phyloP scores from a whole-genome alignment of 2,888 invertebrate genomes.

The Drosophila austrosaltans region DNA sequence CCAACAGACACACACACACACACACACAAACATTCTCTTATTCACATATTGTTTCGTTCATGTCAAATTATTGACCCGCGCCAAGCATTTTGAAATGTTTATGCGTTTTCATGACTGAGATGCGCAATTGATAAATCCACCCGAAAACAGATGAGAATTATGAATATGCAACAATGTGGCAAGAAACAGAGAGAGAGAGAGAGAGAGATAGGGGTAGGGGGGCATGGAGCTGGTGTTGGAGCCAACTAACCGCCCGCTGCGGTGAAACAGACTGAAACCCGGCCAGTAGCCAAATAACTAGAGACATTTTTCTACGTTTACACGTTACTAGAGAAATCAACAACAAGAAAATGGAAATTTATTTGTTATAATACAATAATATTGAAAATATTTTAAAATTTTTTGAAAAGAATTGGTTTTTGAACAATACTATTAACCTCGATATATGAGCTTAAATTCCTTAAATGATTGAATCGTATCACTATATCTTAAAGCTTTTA shows the following conservation, averaged over 20 bases:
- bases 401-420: too few species aligned
- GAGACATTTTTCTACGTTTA: conserved; percentile 49
- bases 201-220: neutral
- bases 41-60: conserved; percentile 77
- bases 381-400: too few species aligned
- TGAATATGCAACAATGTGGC: conserved; percentile 68
- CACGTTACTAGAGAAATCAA: conserved; percentile 25
- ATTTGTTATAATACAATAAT: too few species aligned
- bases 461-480: too few species aligned
- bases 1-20: neutral
- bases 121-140: conserved; percentile 81
- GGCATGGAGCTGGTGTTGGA: neutral
- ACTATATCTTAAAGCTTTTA: too few species aligned
- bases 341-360: neutral
- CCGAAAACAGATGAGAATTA: conserved; percentile 57
- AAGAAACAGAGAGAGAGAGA: conserved; percentile 17
- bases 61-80: conserved; percentile 82
- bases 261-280: conserved; percentile 20
- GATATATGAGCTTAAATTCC: too few species aligned
- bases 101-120: conserved; percentile 82
- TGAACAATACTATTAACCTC: too few species aligned
- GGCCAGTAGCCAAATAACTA: conserved; percentile 55
- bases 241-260: conserved; percentile 60
- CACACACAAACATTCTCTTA: neutral
- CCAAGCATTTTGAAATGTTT: conserved; percentile 81